Evolutionary conservation across 1,140 invertebrate species (phyloP), one percentile per base, ranked within the genome.

Genomic region (Macrobrachium rosenbergii): DNA sequence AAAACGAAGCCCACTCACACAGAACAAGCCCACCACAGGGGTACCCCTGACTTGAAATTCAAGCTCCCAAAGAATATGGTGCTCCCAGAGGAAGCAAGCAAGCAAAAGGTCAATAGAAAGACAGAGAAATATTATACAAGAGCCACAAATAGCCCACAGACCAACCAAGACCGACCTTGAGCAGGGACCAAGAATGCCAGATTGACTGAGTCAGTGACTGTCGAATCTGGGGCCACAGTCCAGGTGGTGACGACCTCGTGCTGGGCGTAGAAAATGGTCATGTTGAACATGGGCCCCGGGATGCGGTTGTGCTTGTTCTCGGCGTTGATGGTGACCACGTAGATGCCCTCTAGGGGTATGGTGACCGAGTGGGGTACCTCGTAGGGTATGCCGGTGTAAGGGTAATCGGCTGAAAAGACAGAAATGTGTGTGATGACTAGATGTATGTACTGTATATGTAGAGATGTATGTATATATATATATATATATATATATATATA

Each of bases 401-500:
- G 67, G 67, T 28, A 72, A 8, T 72, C 67, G 10, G 21, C 67
- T 72, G 67, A 12, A 52, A 52, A 8, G 2, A 52, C 52, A 12
- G 12, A 52, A 12, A 8, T 52, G 52, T 52, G 12, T 52, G 10
- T 28, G 37, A 21, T 72, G 28, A 28, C 16, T 23, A 37, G 10
- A 23, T 28, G 19, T 37, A 6, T 21, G 23, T 21, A 19, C 37
- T 11, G 5, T 52, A 45, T 19, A 19, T 67, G 8, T 67, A 67
- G 3, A 67, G 3, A 67, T 67, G 8, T 67, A 67, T 67, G 8
- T 67, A 67, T 67, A 67, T 67, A 67, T 67, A 67, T 67, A 67
- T 67, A 67, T 67, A 67, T 67, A 67, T 67, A 23, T 67, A 67
- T 67, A 23, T 67, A 67, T 67, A 23, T 67, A 67, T 67, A 7